Percentiles rank a stretch among this genome's conserved stretches.
Evolutionary conservation across 2,888 invertebrate genomes (phyloP).

Genomic region (Rhopalosiphum nymphaeae): DNA sequence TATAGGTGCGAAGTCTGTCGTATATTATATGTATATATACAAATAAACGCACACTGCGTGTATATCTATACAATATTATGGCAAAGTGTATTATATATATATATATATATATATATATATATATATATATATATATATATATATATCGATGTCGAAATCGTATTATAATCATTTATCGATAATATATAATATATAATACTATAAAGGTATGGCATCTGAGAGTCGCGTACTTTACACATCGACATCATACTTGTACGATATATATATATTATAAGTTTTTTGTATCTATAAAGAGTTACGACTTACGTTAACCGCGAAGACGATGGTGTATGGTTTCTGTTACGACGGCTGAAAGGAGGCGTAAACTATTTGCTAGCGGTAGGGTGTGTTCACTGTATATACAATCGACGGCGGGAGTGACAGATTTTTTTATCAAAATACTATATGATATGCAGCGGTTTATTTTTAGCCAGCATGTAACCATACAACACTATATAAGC

Average conservation of each 20-base stretch:
- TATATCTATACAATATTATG: neutral
- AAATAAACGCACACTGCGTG: neutral
- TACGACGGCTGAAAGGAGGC: neutral
- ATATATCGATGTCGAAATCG: neutral
- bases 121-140: neutral
- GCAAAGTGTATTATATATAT: neutral
- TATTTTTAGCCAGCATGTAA: neutral
- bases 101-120: neutral
- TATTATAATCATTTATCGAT: neutral
- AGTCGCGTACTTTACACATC: neutral
- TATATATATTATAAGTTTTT: neutral
- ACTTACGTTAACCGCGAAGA: neutral
- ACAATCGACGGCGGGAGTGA: neutral
- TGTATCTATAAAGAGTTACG: neutral
- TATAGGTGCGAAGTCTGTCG: conserved; percentile 17
- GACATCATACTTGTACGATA: neutral
- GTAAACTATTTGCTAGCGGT: neutral
- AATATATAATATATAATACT: neutral
- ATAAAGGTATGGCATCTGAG: no score
- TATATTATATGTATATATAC: neutral
- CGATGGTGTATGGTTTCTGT: neutral
- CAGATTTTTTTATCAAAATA: neutral
- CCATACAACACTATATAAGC: neutral
- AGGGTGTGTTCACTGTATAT: neutral
- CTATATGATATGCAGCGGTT: neutral